Evolutionary conservation across 2,888 invertebrate species (phyloP).

Genomic region (Ophion ellenae): DNA sequence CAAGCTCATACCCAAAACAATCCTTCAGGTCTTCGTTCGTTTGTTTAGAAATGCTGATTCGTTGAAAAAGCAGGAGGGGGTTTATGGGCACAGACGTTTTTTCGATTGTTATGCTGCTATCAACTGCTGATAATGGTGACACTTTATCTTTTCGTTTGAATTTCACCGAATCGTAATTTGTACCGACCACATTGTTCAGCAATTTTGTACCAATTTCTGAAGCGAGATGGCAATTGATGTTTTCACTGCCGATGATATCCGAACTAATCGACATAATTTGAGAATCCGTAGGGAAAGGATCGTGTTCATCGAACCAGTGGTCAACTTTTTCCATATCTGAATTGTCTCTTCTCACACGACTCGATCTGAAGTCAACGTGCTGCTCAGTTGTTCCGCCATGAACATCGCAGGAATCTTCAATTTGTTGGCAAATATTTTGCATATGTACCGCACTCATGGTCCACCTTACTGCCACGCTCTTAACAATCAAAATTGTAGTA

Average conservation of each 20-base stretch:
- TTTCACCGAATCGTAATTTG: constrained; percentile 48
- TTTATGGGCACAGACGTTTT: constrained; percentile 30
- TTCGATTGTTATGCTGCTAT: constrained; percentile 25
- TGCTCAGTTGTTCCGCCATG: constrained; percentile 49
- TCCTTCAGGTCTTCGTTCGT: constrained; percentile 63
- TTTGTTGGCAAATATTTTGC: constrained; percentile 47
- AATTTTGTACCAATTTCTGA: constrained; percentile 30
- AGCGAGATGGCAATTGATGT: constrained; percentile 52
- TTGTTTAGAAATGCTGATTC: constrained; percentile 64
- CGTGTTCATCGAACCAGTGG: constrained; percentile 53
- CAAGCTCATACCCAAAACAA: constrained; percentile 64
- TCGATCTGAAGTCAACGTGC: constrained; percentile 52
- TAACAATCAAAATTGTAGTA: too few relatives aligned
- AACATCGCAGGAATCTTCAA: constrained; percentile 47
- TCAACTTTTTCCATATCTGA: constrained; percentile 52
- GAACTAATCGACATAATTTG: constrained; percentile 53
- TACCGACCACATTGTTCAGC: constrained; percentile 37
- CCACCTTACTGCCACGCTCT: constrained; percentile 16
- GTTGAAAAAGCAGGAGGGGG: constrained; percentile 60
- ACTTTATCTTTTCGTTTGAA: constrained; percentile 64
- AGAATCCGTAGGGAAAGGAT: constrained; percentile 54
- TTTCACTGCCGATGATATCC: constrained; percentile 24
- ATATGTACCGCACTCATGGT: constrained; percentile 40
- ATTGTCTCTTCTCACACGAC: constrained; percentile 53
- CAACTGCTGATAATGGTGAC: constrained; percentile 48